phyloP scores from a whole-genome alignment of 2,888 invertebrate species.

The Epinotia demarniana region DNA sequence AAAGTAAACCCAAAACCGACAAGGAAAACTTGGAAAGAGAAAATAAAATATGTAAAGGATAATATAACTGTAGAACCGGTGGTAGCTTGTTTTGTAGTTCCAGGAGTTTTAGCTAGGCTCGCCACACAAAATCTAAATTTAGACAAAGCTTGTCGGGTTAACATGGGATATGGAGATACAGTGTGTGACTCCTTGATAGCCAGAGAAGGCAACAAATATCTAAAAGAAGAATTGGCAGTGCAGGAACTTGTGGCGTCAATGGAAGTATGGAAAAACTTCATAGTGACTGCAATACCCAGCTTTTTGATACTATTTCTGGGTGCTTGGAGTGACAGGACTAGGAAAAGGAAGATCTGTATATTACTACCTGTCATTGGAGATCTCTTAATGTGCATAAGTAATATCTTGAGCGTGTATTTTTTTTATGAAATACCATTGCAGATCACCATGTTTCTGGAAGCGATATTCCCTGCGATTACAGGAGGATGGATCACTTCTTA shows the following conservation, averaged over 20 bases:
- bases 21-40: conserved; percentile 73
- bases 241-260: conserved; percentile 83
- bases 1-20: conserved; percentile 56
- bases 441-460: conserved; percentile 61
- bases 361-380: conserved; percentile 83
- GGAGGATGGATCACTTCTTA: conserved; percentile 68
- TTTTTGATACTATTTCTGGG: conserved; percentile 84
- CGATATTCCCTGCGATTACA: conserved; percentile 64
- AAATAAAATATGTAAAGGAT: conserved; percentile 74
- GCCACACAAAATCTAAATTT: conserved; percentile 93
- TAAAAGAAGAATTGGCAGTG: conserved; percentile 85
- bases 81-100: conserved; percentile 86
- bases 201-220: conserved; percentile 87
- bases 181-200: conserved; percentile 90
- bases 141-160: conserved; percentile 93
- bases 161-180: conserved; percentile 87
- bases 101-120: conserved; percentile 86
- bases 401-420: conserved; percentile 70
- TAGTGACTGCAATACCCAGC: conserved; percentile 82
- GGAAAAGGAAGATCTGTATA: conserved; percentile 84
- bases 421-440: conserved; percentile 68
- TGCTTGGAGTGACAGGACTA: conserved; percentile 86
- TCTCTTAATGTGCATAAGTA: conserved; percentile 75
- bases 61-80: conserved; percentile 88
- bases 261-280: conserved; percentile 82